Base-by-base conservation (phyloP, 1,140 invertebrate genomes). In the Choristoneura fumiferana region DNA sequence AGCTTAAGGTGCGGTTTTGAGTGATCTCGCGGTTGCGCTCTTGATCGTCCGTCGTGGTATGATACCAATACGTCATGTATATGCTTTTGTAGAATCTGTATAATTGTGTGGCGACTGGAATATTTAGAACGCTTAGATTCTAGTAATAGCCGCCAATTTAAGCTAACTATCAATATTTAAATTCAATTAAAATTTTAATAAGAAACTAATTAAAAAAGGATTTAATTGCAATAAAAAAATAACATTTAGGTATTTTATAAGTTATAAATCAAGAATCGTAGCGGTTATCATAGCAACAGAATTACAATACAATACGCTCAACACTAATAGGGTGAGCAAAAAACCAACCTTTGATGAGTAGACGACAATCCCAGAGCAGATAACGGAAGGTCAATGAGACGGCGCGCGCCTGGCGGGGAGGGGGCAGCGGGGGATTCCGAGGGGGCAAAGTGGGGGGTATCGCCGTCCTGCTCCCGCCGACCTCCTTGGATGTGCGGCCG, bases 1-100 rank as follows among this genome's bases (percentile, higher is more conserved):
- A 84, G 85, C 85, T 89, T 89, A 89, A 89, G 85, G 85, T 89
- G 86, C 84, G 86, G 84, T 89, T 89, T 89, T 82, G 80, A 85
- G 80, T 89, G 86, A 87, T 89, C 79, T 85, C 76, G 63, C 60
- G 71, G 72, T 69, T 74, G 76, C 78, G 77, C 72, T 76, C 79
- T 77, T 76, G 84, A 84, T 85, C 84, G 82, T 83, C 81, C 85
- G 85, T 84, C 78, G n/a, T n/a, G 63, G 83, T 87, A 82, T 85
- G 77, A n/a, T n/a, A n/a, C n/a, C n/a, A n/a, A 85, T 86, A 84
- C 80, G 84, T 85, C 82, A 86, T 86, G 81, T 85, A 78, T 81
- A 80, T 78, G 81, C 76, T 84, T 83, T 80, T 86, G 85, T 88
- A 78, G 81, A 86, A 84, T 86, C 79, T 87, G 81, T 85, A 79